Conservation (phyloP, 2,113 vertebrate genomes). For the Triplophysa tibetana region DNA sequence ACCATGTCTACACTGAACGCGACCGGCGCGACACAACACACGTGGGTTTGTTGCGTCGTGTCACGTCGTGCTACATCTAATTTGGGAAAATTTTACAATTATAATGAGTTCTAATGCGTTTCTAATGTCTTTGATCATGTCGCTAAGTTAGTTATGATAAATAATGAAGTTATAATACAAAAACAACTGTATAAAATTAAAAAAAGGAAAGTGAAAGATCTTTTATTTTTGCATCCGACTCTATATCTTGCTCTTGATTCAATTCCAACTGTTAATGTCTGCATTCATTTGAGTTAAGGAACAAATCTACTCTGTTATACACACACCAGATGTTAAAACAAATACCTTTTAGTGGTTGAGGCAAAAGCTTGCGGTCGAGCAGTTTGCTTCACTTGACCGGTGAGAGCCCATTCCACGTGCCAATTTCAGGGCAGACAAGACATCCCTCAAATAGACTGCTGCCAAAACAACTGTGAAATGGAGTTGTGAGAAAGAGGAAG, state of each 20-base stretch:
- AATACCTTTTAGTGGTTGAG: neutral
- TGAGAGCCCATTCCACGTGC: conserved; percentile 11
- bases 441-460: conserved; percentile 27
- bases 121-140: too few relatives aligned
- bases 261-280: conserved; percentile 3
- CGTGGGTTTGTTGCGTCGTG: too few relatives aligned
- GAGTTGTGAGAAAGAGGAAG: neutral
- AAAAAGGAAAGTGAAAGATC: too few relatives aligned
- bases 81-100: too few relatives aligned
- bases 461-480: conserved; percentile 42
- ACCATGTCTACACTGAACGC: too few relatives aligned
- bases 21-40: too few relatives aligned
- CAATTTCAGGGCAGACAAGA: conserved; percentile 34
- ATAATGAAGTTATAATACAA: too few relatives aligned
- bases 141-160: too few relatives aligned
- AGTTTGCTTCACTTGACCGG: conserved; percentile 9
- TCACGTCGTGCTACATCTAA: too few relatives aligned
- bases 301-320: conserved; percentile 10
- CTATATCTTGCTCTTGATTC: neutral
- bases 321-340: neutral
- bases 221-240: too few relatives aligned
- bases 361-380: neutral
- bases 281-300: conserved; percentile 11
- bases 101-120: too few relatives aligned
- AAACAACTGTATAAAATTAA: too few relatives aligned